Evolutionary conservation across 2,113 vertebrate genomes (phyloP).

Genomic region (Hydrochoerus hydrochaeris): DNA sequence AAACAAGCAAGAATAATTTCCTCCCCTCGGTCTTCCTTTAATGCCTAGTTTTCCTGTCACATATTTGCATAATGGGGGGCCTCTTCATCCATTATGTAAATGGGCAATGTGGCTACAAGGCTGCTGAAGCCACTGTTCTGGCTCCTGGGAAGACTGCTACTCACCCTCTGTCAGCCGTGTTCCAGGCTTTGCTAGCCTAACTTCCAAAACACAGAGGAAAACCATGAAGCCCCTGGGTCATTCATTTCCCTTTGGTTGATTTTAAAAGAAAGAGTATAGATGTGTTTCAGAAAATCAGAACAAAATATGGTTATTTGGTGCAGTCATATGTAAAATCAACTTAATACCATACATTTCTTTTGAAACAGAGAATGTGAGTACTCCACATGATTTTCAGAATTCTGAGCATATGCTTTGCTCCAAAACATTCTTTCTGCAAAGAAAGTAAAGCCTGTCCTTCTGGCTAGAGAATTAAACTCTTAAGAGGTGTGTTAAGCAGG

Average conservation of each 20-base stretch:
- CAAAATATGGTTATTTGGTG: background rate
- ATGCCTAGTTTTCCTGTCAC: conserved; percentile 76
- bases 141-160: conserved; percentile 29
- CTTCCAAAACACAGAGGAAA: background rate
- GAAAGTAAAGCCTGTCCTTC: background rate
- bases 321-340: background rate
- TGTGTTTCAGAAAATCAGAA: conserved; percentile 21
- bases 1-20: conserved; percentile 74
- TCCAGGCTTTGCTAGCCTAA: background rate
- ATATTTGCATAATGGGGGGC: conserved; percentile 79
- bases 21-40: conserved; percentile 69
- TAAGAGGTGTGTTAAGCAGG: background rate
- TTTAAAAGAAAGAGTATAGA: conserved; percentile 31
- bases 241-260: conserved; percentile 23
- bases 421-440: background rate
- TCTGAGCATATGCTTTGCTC: conserved; percentile 40
- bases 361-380: background rate
- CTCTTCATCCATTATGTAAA: conserved; percentile 80
- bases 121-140: conserved; percentile 59
- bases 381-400: background rate
- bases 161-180: fast-evolving
- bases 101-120: conserved; percentile 44
- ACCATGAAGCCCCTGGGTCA: background rate
- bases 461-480: conserved; percentile 18
- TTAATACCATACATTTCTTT: background rate